Conservation (phyloP, 2,113 vertebrate genomes). For the Colinus virginianus region DNA sequence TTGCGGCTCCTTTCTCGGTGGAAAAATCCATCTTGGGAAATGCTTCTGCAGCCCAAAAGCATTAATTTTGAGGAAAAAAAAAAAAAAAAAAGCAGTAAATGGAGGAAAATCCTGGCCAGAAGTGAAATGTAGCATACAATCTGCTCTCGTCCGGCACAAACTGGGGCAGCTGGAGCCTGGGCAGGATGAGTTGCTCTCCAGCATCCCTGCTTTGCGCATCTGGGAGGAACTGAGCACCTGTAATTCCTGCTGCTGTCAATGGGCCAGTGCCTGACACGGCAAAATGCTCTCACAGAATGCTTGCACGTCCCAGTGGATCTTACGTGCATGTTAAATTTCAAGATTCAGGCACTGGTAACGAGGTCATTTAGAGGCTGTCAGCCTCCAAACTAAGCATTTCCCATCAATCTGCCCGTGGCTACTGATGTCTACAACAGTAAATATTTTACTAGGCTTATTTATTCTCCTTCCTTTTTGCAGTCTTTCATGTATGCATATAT, state of each 20-base stretch:
- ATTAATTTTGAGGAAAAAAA: neutral
- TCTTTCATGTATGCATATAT: neutral
- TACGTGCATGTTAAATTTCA: neutral
- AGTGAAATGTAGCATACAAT: slow-evolving; percentile 61
- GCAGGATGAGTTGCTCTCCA: slow-evolving; percentile 34
- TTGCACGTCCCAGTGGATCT: neutral
- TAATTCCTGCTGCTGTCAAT: slow-evolving; percentile 39
- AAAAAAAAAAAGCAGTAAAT: slow-evolving; percentile 25
- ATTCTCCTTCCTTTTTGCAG: neutral
- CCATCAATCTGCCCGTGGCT: slow-evolving; percentile 42
- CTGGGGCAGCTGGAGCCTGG: slow-evolving; percentile 2
- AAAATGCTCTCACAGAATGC: neutral
- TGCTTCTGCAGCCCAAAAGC: slow-evolving; percentile 36
- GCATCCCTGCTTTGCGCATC: neutral
- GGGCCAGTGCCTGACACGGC: neutral
- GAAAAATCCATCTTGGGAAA: slow-evolving; percentile 66
- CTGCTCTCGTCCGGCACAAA: neutral
- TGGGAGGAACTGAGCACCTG: slow-evolving; percentile 57
- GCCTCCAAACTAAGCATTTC: slow-evolving; percentile 23
- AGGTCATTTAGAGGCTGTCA: slow-evolving; percentile 52
- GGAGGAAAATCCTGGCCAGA: slow-evolving; percentile 34
- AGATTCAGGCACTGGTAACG: neutral
- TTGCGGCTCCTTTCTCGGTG: slow-evolving; percentile 5
- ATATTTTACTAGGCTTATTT: slow-evolving; percentile 42
- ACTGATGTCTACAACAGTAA: slow-evolving; percentile 25